phyloP scores from a whole-genome alignment of 2,797 vertebrate species.

The Megaceryle alcyon region DNA sequence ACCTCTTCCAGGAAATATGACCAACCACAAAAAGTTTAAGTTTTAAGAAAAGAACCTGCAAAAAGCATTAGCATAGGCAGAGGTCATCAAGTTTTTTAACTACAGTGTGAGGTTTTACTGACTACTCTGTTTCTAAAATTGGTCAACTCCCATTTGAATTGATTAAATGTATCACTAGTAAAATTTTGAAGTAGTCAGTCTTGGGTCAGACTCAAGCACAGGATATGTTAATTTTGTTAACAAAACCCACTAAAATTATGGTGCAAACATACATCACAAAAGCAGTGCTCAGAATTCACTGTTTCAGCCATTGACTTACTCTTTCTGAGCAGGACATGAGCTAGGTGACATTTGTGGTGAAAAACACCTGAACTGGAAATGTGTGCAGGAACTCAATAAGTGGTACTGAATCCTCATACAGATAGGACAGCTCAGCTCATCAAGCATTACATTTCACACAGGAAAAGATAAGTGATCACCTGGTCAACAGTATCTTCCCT shows the following conservation, averaged over 20 bases:
- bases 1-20: neutral
- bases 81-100: neutral
- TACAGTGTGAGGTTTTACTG: neutral
- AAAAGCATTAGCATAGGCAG: neutral
- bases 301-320: neutral
- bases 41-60: neutral
- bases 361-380: neutral
- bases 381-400: neutral
- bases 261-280: neutral
- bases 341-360: neutral
- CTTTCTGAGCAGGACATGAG: neutral
- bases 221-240: neutral
- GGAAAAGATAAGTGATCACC: neutral
- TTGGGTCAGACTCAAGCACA: neutral
- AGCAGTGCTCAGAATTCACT: neutral
- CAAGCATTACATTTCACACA: neutral
- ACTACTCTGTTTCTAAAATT: neutral
- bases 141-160: neutral
- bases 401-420: neutral
- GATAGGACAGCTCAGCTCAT: neutral
- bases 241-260: neutral
- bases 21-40: neutral
- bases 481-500: neutral
- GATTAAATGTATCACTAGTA: neutral
- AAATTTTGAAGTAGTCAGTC: neutral